Percentiles rank a stretch among this genome's conserved stretches.
These are phyloP conservation scores for Lysandra coridon DNA, from an alignment of 2,888 invertebrate genomes.

Conservation along the genomic window DNA sequence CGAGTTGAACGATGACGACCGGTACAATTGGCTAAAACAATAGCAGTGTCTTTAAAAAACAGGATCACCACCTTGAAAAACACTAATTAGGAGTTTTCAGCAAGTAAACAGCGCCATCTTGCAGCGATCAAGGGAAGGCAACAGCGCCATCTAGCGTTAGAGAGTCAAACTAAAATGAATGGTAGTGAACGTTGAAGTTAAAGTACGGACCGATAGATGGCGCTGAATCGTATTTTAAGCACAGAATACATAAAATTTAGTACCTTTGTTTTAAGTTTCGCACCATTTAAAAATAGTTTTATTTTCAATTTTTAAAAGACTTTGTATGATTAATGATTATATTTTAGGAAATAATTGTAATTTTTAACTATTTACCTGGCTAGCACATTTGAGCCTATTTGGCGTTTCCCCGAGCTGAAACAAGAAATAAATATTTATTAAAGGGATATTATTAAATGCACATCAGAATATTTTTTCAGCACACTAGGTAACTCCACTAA, in stretches of 20 bases:
- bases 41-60: slow-evolving; percentile 43
- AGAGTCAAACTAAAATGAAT: slow-evolving; percentile 7
- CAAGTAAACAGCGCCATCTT: slow-evolving; percentile 49
- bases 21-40: slow-evolving; percentile 90
- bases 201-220: slow-evolving; percentile 50
- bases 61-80: slow-evolving; percentile 29
- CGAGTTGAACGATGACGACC: slow-evolving; percentile 96
- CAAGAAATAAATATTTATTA: slow-evolving; percentile 46
- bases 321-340: too few relatives aligned
- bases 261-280: neutral
- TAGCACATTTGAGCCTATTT: slow-evolving; percentile 92
- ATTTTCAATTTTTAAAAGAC: neutral
- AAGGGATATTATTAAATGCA: too few relatives aligned
- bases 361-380: slow-evolving; percentile 82
- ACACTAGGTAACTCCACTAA: too few relatives aligned
- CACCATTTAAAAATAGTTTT: neutral
- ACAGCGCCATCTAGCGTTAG: slow-evolving; percentile 50
- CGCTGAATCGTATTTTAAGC: slow-evolving; percentile 42
- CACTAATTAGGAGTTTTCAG: neutral
- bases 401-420: slow-evolving; percentile 89
- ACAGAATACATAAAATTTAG: too few relatives aligned
- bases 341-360: neutral
- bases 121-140: slow-evolving; percentile 27
- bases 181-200: slow-evolving; percentile 34
- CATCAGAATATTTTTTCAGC: too few relatives aligned